Conservation (phyloP, 1,140 invertebrate genomes). For the Thalassaphorura encarpata region DNA sequence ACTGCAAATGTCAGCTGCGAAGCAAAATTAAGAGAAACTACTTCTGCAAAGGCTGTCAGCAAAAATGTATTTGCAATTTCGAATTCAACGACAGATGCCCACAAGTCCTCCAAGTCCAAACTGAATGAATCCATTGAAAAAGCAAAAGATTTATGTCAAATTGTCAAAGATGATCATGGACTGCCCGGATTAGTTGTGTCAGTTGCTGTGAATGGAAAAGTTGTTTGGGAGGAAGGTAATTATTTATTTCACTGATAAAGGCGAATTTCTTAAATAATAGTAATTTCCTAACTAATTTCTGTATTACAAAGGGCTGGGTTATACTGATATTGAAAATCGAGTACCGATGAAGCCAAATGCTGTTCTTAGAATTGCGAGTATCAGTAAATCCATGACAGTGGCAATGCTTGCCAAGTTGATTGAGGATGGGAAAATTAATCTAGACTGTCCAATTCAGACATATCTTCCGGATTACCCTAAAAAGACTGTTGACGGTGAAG, state of each 20-base stretch:
- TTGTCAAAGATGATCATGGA: conserved; percentile 38
- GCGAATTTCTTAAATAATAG: too few species aligned
- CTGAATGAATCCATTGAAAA: conserved; percentile 19
- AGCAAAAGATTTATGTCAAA: conserved; percentile 28
- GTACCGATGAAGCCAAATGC: conserved; percentile 42
- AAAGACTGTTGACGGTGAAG: conserved; percentile 42
- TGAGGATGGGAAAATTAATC: conserved; percentile 47
- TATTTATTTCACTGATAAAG: too few species aligned
- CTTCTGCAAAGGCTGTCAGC: too few species aligned
- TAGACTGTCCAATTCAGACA: conserved; percentile 48
- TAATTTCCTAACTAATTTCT: background rate
- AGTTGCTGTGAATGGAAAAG: conserved; percentile 47
- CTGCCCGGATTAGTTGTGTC: conserved; percentile 46
- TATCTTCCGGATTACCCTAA: conserved; percentile 48
- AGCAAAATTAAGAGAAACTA: too few species aligned
- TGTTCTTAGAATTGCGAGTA: conserved; percentile 54
- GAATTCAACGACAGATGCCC: too few species aligned
- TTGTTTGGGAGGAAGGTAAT: conserved; percentile 43
- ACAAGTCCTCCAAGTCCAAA: too few species aligned
- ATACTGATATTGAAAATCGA: conserved; percentile 49
- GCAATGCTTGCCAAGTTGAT: conserved; percentile 44
- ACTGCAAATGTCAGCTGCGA: too few species aligned
- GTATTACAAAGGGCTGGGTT: conserved; percentile 45
- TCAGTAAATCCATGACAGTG: conserved; percentile 52
- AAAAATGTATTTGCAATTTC: too few species aligned